Base-by-base conservation (phyloP, 2,113 vertebrate genomes). In the Anhinga rufa region DNA sequence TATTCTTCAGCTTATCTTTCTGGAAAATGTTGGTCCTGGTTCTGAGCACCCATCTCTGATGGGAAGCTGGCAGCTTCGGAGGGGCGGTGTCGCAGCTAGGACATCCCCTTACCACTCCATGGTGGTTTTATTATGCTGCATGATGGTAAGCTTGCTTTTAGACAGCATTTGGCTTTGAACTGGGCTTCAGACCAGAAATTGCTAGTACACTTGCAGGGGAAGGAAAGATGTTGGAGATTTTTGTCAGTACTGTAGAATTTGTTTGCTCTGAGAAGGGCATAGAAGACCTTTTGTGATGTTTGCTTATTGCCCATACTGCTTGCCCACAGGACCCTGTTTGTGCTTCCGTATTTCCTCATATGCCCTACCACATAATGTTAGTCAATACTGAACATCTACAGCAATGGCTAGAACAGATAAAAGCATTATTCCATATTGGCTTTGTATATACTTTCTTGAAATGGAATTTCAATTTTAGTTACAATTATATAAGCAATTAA, bases 61-160 rank as follows among this genome's bases (percentile, higher is more conserved):
- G n/a, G 52, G 26, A 84, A 40, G 36, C 34, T 52, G 40, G 22
- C 12, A 7, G n/a, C 61, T 92, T 92, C 5, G 1, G 34, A 52
- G 24, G 13, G 21, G 7, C 61, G 46, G 26, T 22, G 4, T 60
- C 38, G 64, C 44, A 80, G 42, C 54, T 83, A 28, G 48, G 28
- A 57, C 49, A 58, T 17, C 12, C 6, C 6, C 15, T 64, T 22
- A 31, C 19, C 3, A 8, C 25, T 48, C 21, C 2, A 0, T 31
- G 25, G 7, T 68, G 29, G 11, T 16, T 71, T 88, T 86, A 11
- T 40, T 62, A 11, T 20, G 2, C 51, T 75, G 42, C 24, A 12
- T 77, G 52, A 36, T 58, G 28, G 21, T n/a, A 24, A 12, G 7
- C 28, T 88, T 86, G 18, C 8, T 62, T 91, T 82, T 46, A 38